Conservation (phyloP, 2,888 invertebrate species). For the Lasius platythorax region DNA sequence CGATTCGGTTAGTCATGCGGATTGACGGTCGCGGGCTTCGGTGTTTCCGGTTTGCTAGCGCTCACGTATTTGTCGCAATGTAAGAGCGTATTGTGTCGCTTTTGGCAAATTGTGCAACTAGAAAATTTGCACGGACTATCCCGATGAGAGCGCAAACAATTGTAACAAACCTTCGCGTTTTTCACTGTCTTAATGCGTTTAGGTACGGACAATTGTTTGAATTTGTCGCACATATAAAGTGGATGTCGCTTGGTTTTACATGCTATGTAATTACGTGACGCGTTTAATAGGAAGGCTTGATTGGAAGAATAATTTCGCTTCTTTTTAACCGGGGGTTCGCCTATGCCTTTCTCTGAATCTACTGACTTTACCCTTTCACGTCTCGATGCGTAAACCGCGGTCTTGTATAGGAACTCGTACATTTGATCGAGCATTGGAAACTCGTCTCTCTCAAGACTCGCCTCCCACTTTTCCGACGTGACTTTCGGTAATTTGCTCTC, state of each 20-base stretch:
- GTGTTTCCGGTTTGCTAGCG: fast-evolving
- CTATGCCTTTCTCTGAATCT: background rate
- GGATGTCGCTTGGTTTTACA: background rate
- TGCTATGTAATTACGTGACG: background rate
- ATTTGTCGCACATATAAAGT: background rate
- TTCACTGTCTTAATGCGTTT: slow-evolving; percentile 14
- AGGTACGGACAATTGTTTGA: background rate
- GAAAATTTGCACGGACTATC: slow-evolving; percentile 34
- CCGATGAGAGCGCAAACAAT: slow-evolving; percentile 60
- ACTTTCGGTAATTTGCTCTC: too few relatives aligned
- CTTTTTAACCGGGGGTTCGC: background rate
- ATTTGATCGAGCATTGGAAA: slow-evolving; percentile 45
- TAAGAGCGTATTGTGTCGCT: slow-evolving; percentile 52
- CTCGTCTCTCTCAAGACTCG: too few relatives aligned
- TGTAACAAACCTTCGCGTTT: slow-evolving; percentile 56
- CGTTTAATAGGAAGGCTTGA: background rate
- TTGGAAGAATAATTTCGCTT: background rate
- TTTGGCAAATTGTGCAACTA: slow-evolving; percentile 60
- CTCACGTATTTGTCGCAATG: background rate
- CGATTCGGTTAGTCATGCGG: background rate
- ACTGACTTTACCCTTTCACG: background rate
- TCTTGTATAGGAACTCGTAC: slow-evolving; percentile 52
- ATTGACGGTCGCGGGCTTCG: fast-evolving
- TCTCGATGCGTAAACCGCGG: slow-evolving; percentile 36
- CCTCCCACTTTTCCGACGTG: too few relatives aligned